These are phyloP conservation scores for Sarcophaga carnaria DNA, from an alignment of 2,888 invertebrate genomes.

Conservation along the genomic window DNA sequence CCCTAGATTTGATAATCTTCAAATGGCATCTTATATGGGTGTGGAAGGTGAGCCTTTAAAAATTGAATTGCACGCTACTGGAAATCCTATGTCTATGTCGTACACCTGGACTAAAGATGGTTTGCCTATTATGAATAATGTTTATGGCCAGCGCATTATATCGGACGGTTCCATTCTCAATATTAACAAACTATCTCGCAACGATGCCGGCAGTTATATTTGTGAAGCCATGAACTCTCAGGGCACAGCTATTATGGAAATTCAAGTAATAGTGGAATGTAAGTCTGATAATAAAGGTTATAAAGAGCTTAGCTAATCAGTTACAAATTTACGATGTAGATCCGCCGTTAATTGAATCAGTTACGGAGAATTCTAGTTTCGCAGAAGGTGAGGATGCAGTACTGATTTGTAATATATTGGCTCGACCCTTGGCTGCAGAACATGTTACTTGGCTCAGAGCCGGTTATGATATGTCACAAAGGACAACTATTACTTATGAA, in stretches of 20 bases:
- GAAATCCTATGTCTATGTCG: constrained; percentile 79
- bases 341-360: constrained; percentile 77
- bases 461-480: constrained; percentile 77
- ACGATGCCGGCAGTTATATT: constrained; percentile 78
- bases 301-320: background rate
- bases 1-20: constrained; percentile 77
- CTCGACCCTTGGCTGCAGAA: constrained; percentile 77
- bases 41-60: constrained; percentile 78
- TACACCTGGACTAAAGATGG: constrained; percentile 80
- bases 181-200: constrained; percentile 77
- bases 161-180: constrained; percentile 78
- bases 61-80: constrained; percentile 78
- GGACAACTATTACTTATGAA: constrained; percentile 76
- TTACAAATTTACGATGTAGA: constrained; percentile 69
- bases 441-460: constrained; percentile 78
- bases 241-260: constrained; percentile 78
- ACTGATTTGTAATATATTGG: constrained; percentile 77
- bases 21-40: constrained; percentile 76
- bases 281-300: constrained; percentile 69
- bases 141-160: constrained; percentile 76
- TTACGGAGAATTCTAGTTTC: constrained; percentile 78
- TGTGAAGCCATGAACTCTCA: constrained; percentile 79
- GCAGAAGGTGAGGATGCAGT: constrained; percentile 78
- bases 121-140: constrained; percentile 78
- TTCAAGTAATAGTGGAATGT: constrained; percentile 79